phyloP scores from a whole-genome alignment of 2,888 invertebrate genomes.

The Tyria jacobaeae region DNA sequence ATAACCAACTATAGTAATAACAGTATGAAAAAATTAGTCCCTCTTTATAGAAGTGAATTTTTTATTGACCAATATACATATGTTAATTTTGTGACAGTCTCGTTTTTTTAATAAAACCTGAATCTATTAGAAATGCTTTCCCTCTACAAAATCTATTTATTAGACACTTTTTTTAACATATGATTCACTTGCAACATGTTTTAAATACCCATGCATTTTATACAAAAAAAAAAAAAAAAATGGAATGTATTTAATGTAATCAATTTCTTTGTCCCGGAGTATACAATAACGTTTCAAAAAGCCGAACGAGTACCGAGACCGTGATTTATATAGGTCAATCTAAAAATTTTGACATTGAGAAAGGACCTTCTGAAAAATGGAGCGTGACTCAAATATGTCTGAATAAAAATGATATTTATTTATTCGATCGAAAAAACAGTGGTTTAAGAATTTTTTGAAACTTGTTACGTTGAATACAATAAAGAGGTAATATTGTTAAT shows the following conservation, averaged over 20 bases:
- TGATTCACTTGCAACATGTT: too few species aligned
- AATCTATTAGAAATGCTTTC: too few species aligned
- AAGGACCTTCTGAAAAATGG: slow-evolving; percentile 49
- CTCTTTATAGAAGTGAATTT: neutral
- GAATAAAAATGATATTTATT: slow-evolving; percentile 17
- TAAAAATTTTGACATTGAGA: slow-evolving; percentile 50
- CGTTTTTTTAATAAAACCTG: too few species aligned
- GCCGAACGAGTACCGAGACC: slow-evolving; percentile 38
- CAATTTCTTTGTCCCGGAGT: slow-evolving; percentile 16
- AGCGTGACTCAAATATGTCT: slow-evolving; percentile 22
- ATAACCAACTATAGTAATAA: too few species aligned
- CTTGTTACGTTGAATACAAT: too few species aligned
- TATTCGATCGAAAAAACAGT: neutral
- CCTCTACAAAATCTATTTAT: too few species aligned
- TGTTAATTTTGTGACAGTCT: too few species aligned
- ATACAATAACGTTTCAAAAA: slow-evolving; percentile 44
- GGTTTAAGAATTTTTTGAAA: slow-evolving; percentile 2
- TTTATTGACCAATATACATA: too few species aligned
- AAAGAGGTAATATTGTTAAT: too few species aligned
- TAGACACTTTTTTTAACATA: too few species aligned
- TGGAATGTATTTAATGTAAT: slow-evolving; percentile 10
- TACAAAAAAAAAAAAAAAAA: neutral
- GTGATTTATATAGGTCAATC: slow-evolving; percentile 54
- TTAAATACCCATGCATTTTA: too few species aligned
- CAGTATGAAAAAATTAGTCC: neutral